Percentiles rank a stretch among this genome's conserved stretches.
These are phyloP conservation scores for Caenorhabditis brenneri DNA, from an alignment of 1,140 invertebrate genomes.

Conservation along the genomic window DNA sequence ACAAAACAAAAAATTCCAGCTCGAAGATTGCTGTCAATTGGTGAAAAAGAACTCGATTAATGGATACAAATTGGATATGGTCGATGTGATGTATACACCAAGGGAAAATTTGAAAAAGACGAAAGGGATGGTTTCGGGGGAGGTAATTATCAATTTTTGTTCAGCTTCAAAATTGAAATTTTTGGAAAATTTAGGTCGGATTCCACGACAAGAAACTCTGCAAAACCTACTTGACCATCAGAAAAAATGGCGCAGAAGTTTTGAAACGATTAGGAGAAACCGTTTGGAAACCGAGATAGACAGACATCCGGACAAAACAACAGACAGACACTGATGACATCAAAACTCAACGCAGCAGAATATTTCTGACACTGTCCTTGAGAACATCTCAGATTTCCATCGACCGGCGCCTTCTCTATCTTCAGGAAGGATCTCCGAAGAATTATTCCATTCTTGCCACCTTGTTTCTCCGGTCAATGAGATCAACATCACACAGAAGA, in stretches of 20 bases:
- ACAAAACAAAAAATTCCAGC: not conserved
- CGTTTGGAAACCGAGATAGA: not conserved
- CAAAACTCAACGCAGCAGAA: no score
- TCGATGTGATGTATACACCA: conserved; percentile 97
- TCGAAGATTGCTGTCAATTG: conserved; percentile 95
- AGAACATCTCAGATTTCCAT: no score
- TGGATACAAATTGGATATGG: conserved; percentile 94
- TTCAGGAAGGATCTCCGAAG: no score
- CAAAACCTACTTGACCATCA: not conserved
- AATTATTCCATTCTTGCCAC: no score
- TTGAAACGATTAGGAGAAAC: not conserved
- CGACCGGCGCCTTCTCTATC: no score
- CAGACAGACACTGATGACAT: no score
- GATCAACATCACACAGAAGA: no score
- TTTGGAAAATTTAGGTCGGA: conserved; percentile 75
- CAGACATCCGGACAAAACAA: no score
- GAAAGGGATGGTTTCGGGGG: conserved; percentile 90
- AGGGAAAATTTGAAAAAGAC: conserved; percentile 98
- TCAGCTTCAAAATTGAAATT: not conserved
- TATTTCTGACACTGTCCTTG: no score
- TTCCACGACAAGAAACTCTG: conserved; percentile 83
- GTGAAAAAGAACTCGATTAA: conserved; percentile 89
- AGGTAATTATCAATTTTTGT: conserved; percentile 62
- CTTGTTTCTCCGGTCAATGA: no score
- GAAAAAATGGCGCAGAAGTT: not conserved